Base-by-base conservation (phyloP, 2,888 invertebrate genomes). In the Maniola hyperantus region DNA sequence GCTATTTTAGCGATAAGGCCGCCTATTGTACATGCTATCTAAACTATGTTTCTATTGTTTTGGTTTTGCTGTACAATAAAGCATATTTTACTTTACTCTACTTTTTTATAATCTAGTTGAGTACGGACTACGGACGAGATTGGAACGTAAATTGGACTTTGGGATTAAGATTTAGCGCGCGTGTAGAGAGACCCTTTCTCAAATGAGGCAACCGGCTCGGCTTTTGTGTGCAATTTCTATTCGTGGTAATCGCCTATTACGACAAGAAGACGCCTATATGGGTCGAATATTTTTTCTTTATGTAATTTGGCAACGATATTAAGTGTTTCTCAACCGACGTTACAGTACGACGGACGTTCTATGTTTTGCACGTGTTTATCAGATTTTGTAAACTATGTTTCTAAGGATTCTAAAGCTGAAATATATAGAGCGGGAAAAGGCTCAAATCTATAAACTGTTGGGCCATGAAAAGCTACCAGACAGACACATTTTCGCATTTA, bases 251-350 rank as follows among this genome's bases (percentile, higher is more conserved):
- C 54, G 51, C 15, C 36, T 6, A 36, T 39, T 57, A 57, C 57
- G 5, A 39, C 39, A 55, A 13, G 55, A 20, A 34, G 36, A 15
- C 55, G 36, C 55, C 11, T 55, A n/a, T 11, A 42, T 57, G 20
- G 39, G 39, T 42, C 20, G 13, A 57, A 20, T 8, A 1, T 20
- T 20, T 36, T 57, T 57, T 18, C 36, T 54, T 55, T 39, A 36
- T 57, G 55, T 42, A 57, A 57, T 57, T 57, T 42, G 42, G 57
- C 42, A 42, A 55, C 36, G 36, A 36, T 36, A 7, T n/a, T n/a
- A 42, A 42, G 13, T 6, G 57, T 57, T 42, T 36, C 54, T 54
- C 13, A 57, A 57, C 39, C 57, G 13, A 42, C 20, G 15, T 5
- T 2, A 7, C 39, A 10, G 11, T n/a, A 57, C 20, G 20, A 42